Conservation (phyloP, 2,888 invertebrate genomes). For the Buathra laborator region DNA sequence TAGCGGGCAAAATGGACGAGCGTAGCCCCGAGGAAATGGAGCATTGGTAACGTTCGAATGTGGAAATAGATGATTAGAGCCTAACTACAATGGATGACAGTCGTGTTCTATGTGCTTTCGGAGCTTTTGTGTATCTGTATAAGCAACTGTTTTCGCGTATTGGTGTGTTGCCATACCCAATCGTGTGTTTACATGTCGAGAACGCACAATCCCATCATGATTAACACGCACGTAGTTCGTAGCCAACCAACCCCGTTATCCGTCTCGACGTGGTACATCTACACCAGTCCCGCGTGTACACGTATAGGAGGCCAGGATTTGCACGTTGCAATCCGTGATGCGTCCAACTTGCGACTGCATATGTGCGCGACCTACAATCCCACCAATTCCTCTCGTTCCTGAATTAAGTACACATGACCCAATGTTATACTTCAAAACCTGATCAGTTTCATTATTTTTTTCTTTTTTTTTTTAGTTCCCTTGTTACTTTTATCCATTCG, state of each 20-base stretch:
- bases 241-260: constrained; percentile 3
- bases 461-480: not conserved
- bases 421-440: not conserved
- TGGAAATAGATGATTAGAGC: constrained; percentile 77
- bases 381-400: not conserved
- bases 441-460: not conserved
- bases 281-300: not conserved
- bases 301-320: constrained; percentile 4
- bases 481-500: not conserved
- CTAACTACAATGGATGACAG: constrained; percentile 72
- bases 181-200: constrained; percentile 68
- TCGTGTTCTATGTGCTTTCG: constrained; percentile 46
- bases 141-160: constrained; percentile 21
- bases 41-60: constrained; percentile 53
- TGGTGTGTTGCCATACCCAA: constrained; percentile 31
- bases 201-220: constrained; percentile 70
- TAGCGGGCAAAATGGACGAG: not conserved
- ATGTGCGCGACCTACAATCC: not conserved
- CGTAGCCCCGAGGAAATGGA: constrained; percentile 70
- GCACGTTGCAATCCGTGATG: constrained; percentile 30
- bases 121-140: constrained; percentile 26
- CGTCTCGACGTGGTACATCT: constrained; percentile 21
- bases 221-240: constrained; percentile 68
- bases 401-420: not conserved
- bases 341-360: constrained; percentile 3